These are phyloP conservation scores for Rhamnusium bicolor DNA, from an alignment of 2,888 invertebrate genomes.

Conservation along the genomic window DNA sequence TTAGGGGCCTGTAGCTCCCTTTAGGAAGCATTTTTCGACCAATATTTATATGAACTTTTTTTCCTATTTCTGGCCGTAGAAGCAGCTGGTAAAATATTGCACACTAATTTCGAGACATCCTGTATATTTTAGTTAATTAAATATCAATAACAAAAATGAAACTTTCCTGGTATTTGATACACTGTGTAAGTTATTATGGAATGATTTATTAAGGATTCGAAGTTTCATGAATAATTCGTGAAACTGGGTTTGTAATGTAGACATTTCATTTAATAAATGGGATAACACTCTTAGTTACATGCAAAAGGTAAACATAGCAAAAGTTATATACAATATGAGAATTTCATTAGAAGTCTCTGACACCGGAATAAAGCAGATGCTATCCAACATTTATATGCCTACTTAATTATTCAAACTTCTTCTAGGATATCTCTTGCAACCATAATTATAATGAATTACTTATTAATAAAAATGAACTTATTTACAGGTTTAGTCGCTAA, in stretches of 20 bases:
- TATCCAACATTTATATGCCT: background rate
- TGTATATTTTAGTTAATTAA: too few species aligned
- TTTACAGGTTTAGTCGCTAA: background rate
- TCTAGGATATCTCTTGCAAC: background rate
- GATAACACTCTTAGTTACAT: slow-evolving; percentile 1
- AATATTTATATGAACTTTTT: too few species aligned
- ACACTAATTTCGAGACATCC: too few species aligned
- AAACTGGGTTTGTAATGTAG: background rate
- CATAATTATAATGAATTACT: background rate
- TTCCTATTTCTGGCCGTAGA: too few species aligned
- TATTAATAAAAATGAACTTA: background rate
- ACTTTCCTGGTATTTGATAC: too few species aligned
- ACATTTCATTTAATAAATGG: background rate
- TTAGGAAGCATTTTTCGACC: too few species aligned
- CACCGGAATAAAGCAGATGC: background rate
- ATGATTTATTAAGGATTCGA: background rate
- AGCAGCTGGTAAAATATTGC: too few species aligned
- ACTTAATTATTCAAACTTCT: background rate
- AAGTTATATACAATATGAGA: slow-evolving; percentile 4
- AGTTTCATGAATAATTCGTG: slow-evolving; percentile 1
- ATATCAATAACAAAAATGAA: background rate
- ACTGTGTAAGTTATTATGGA: background rate
- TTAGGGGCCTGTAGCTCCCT: too few species aligned
- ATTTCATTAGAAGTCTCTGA: background rate
- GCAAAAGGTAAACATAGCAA: background rate